Base-by-base conservation (phyloP, 1,140 invertebrate genomes). In the Meloidogyne chitwoodi region DNA sequence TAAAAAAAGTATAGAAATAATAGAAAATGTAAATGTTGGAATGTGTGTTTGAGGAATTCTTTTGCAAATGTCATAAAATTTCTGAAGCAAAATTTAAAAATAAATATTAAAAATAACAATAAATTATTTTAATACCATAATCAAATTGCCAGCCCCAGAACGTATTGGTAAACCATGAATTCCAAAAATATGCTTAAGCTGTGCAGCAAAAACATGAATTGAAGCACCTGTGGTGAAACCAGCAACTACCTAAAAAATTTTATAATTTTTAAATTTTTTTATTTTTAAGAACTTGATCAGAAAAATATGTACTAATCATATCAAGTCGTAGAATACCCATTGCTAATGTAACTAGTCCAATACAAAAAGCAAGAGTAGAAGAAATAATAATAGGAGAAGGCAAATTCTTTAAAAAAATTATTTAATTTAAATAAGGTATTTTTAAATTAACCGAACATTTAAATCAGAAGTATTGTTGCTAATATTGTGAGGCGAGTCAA, bases 231-330 rank as follows among this genome's bases (percentile, higher is more conserved):
- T 86, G 19, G 84, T 84, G 68, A 86, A 86, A 8, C 84, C 84
- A 22, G 82, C 77, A 26, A 86, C 81, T 4, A 83, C 67, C 67
- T 78, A 62, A 68, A 61, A 64, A 26, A 26, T 16, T 62, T 73
- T 73, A 24, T 31, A 31, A 3, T 41, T 72, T 31, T 27, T n/a
- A 26, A 14, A 29, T 10, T 29, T 27, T 29, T 65, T 29, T 10
- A 78, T 65, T 31, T 24, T 19, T 31, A 16, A 19, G 3, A 1
- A 73, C 71, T 41, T 75, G 76, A 69, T 83, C 82, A 19, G 85
- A 87, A 62, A 85, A 86, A 61, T 86, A 86, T 1, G 85, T 81
- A 2, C 84, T 86, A 26, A 86, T 75, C 67, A 87, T 83, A 38
- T 85, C 83, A 24, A 86, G 77, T 6, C 83, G 84, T 16, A 87